Evolutionary conservation across 1,140 invertebrate species (phyloP).

Genomic region (Drosophila hydei): DNA sequence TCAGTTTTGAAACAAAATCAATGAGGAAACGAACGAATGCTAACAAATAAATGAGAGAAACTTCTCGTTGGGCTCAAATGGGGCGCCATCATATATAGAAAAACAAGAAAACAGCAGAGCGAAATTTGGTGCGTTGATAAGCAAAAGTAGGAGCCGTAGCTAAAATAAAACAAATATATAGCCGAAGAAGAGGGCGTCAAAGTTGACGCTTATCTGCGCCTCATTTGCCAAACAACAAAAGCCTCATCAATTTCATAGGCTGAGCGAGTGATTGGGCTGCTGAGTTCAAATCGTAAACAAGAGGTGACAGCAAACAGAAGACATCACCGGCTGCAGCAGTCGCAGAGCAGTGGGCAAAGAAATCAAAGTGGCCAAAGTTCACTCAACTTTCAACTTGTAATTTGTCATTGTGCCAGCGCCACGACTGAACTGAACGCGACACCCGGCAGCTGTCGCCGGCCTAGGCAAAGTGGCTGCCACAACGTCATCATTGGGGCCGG

Average conservation of each 20-base stretch:
- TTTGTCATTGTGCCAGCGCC: conserved; percentile 77
- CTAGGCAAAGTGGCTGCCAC: conserved; percentile 57
- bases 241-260: conserved; percentile 73
- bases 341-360: not conserved
- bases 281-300: conserved; percentile 23
- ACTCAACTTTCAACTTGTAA: conserved; percentile 80
- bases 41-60: conserved; percentile 35
- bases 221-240: conserved; percentile 77
- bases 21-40: conserved; percentile 43
- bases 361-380: conserved; percentile 57
- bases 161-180: conserved; percentile 26
- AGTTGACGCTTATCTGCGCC: conserved; percentile 76
- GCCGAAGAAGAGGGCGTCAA: conserved; percentile 63
- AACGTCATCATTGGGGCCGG: conserved; percentile 55
- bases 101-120: conserved; percentile 5
- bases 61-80: conserved; percentile 51
- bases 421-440: conserved; percentile 61
- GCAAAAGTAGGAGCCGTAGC: conserved; percentile 20
- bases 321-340: conserved; percentile 24
- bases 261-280: conserved; percentile 50
- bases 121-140: conserved; percentile 41
- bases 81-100: conserved; percentile 2
- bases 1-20: conserved; percentile 33
- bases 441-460: conserved; percentile 47
- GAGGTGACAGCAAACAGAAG: conserved; percentile 56